Percentiles rank a stretch among this genome's conserved stretches.
These are phyloP conservation scores for Cromileptes altivelis DNA, from an alignment of 2,113 vertebrate genomes.

Conservation along the genomic window DNA sequence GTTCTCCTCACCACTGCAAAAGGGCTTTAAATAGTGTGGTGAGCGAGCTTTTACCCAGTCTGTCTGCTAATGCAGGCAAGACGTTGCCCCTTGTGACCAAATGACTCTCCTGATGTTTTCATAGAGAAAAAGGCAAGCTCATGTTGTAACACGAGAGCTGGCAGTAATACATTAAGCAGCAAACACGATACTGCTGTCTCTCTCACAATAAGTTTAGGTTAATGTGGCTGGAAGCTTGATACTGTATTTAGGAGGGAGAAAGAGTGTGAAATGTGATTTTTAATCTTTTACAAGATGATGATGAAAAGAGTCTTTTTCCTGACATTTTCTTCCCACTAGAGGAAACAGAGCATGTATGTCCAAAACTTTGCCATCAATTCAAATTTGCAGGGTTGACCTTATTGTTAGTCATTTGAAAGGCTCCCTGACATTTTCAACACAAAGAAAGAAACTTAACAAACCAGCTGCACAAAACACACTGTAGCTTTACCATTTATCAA, in stretches of 20 bases:
- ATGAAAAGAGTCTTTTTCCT: neutral
- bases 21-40: slow-evolving; percentile 70
- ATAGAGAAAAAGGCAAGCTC: slow-evolving; percentile 21
- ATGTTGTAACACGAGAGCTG: slow-evolving; percentile 59
- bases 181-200: slow-evolving; percentile 22
- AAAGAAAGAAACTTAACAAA: slow-evolving; percentile 28
- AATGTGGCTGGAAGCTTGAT: slow-evolving; percentile 19
- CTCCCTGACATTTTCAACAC: slow-evolving; percentile 33
- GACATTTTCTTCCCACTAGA: neutral
- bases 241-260: neutral
- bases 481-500: slow-evolving; percentile 29
- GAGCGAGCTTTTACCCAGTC: slow-evolving; percentile 42
- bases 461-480: neutral
- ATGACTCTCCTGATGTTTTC: slow-evolving; percentile 40
- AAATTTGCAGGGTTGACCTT: neutral
- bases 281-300: neutral
- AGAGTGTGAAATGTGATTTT: neutral
- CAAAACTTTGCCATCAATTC: neutral
- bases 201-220: neutral
- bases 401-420: neutral
- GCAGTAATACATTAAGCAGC: slow-evolving; percentile 24
- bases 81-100: slow-evolving; percentile 71
- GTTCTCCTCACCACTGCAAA: slow-evolving; percentile 36
- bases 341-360: neutral
- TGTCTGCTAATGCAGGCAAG: slow-evolving; percentile 56